Evolutionary conservation across 2,888 invertebrate species (phyloP), one percentile per base, ranked within the genome.

Genomic region (Thymelicus sylvestris): DNA sequence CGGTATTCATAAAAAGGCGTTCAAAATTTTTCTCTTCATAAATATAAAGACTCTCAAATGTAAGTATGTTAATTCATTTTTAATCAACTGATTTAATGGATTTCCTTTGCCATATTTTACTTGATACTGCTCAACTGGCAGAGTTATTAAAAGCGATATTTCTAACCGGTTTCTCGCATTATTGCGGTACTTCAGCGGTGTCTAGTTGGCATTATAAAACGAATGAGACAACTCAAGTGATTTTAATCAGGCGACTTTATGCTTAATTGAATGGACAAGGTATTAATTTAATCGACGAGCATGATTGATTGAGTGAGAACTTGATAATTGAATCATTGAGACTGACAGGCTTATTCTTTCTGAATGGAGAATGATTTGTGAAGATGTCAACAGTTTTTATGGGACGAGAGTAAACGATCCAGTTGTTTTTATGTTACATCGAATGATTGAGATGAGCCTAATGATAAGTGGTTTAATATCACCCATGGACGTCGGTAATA

Each of bases 241-340:
- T n/a, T 50, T 52, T 52, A 52, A 64, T 39, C 50, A 64, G 64
- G 19, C 39, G 52, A 38, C 64, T 31, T 57, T 38, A 13, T 7
- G 55, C 41, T 44, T 55, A 66, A 66, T 66, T 66, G 55, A 41
- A 50, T 24, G 39, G 65, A 44, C 65, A 66, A n/a, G 41, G 15
- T 44, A 19, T 19, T 66, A 66, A 66, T 44, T 55, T 50, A 13
- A 66, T 66, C 10, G 57, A 57, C 57, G 41, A 41, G 24, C 41
- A 44, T 66, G 65, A 66, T 57, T 55, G 19, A 66, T 66, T 41
- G 55, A 44, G 24, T 15, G 39, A 15, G 38, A 64, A 50, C 10
- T 4, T 15, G 15, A 19, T 39, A 39, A 60, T 41, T 41, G 60
- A 39, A 15, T 41, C 6, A 60, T 41, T 39, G 8, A 60, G 60